A percentile compares a stretch with the other conserved stretches of the same genome.
These are phyloP conservation scores for Rhinoraja longicauda DNA, from an alignment of 2,797 vertebrate species.

Conservation along the genomic window DNA sequence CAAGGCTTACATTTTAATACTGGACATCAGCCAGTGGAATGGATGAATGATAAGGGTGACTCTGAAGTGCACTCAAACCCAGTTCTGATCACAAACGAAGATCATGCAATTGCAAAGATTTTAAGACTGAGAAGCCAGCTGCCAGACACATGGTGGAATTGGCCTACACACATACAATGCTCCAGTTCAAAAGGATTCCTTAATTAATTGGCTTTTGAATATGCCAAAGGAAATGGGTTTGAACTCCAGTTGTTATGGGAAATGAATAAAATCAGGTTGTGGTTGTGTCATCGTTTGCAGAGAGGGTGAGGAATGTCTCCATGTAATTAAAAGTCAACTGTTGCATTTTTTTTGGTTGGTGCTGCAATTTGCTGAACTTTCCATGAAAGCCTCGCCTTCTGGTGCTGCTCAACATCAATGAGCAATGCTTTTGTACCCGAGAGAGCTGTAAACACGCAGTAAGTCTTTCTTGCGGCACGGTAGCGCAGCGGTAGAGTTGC, in stretches of 20 bases:
- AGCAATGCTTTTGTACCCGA: not conserved
- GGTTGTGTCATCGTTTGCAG: constrained; percentile 19
- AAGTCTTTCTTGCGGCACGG: too few species aligned
- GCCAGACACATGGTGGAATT: not conserved
- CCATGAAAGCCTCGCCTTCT: not conserved
- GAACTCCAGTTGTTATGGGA: not conserved
- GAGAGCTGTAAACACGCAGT: not conserved
- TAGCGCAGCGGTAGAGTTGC: too few species aligned
- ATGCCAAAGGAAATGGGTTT: not conserved
- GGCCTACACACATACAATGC: not conserved
- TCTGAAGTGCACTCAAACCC: not conserved
- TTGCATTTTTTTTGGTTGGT: not conserved
- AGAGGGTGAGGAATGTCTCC: not conserved
- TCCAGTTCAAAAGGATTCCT: constrained; percentile 24
- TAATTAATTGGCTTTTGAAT: constrained; percentile 30
- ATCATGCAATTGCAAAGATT: not conserved
- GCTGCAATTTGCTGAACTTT: not conserved
- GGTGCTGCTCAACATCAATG: not conserved
- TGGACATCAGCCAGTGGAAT: not conserved
- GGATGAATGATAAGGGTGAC: not conserved
- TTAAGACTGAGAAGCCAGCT: not conserved
- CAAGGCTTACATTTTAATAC: not conserved
- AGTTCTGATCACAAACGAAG: not conserved
- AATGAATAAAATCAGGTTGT: constrained; percentile 8
- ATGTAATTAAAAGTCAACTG: constrained; percentile 19